Evolutionary conservation across 2,888 invertebrate species (phyloP), one percentile per base, ranked within the genome.

Genomic region (Lordiphosa fenestrarum): DNA sequence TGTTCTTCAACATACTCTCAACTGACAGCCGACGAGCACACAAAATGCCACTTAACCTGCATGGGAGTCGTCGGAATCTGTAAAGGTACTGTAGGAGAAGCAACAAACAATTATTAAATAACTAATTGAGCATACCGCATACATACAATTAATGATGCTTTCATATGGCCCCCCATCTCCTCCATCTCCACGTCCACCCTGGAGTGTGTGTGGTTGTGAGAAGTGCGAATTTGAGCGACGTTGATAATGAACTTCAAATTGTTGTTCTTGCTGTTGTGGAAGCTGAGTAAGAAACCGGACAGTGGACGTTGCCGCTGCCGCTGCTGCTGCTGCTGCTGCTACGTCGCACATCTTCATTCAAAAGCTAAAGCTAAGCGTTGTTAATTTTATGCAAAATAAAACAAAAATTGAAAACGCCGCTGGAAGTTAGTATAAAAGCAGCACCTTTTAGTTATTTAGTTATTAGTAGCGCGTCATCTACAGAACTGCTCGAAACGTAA

Each of bases 211-310:
- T 15, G 38, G 33, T 25, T 51, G 73, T 62, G 77, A 73, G 76
- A 78, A 78, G 73, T 78, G 78, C 72, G 82, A 78, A 70, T 72
- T 70, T 69, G 70, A 70, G 73, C 63, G 60, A 56, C 51, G 58
- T 55, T 50, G 66, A 66, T 77, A 66, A 77, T 78, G 75, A 80
- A 81, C 75, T 75, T 77, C 67, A 67, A 69, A 70, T 58, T 66
- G 65, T 65, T 47, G 35, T 10, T 42, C 15, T 25, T 56, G 53
- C 47, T 54, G 55, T 25, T 68, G 61, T 21, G 49, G 62, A 19
- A 13, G 68, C 73, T 86, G 86, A 86, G 82, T 85, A 86, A 86
- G 77, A 83, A 85, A 86, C 85, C 80, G 83, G 85, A 76, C 73
- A 78, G 61, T 57, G 47, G 52, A 55, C 25, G 57, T 37, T 44